Evolutionary conservation across 2,113 vertebrate genomes (phyloP).

Genomic region (Speoplatyrhinus poulsoni): DNA sequence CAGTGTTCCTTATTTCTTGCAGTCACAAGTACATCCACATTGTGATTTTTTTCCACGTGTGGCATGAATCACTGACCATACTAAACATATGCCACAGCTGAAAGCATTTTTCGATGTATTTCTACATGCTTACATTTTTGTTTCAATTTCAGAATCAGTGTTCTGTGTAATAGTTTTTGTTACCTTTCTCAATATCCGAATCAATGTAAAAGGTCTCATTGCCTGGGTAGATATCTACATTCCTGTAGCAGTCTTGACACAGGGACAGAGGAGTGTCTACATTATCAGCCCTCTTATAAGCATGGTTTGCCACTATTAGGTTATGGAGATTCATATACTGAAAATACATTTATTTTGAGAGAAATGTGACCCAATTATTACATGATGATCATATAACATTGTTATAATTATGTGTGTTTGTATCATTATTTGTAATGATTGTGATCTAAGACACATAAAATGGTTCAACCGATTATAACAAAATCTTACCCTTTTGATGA

Average conservation of each 20-base stretch:
- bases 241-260: conserved; percentile 88
- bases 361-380: background rate
- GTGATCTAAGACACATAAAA: background rate
- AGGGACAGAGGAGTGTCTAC: conserved; percentile 78
- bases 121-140: background rate
- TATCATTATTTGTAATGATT: background rate
- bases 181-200: conserved; percentile 86
- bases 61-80: conserved; percentile 42
- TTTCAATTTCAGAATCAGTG: background rate
- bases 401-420: background rate
- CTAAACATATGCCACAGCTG: background rate
- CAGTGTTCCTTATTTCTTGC: conserved; percentile 47
- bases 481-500: conserved; percentile 80
- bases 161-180: background rate
- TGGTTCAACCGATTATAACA: background rate
- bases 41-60: conserved; percentile 50
- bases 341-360: conserved; percentile 16
- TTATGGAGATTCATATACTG: conserved; percentile 85
- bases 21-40: conserved; percentile 33
- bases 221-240: conserved; percentile 81
- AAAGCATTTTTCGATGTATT: background rate
- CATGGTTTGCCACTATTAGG: conserved; percentile 87
- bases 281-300: conserved; percentile 76
- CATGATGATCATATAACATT: background rate
- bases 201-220: conserved; percentile 91